Base-by-base conservation (phyloP, 64 coral and sea anemone genomes). In the Acropora yongei region DNA sequence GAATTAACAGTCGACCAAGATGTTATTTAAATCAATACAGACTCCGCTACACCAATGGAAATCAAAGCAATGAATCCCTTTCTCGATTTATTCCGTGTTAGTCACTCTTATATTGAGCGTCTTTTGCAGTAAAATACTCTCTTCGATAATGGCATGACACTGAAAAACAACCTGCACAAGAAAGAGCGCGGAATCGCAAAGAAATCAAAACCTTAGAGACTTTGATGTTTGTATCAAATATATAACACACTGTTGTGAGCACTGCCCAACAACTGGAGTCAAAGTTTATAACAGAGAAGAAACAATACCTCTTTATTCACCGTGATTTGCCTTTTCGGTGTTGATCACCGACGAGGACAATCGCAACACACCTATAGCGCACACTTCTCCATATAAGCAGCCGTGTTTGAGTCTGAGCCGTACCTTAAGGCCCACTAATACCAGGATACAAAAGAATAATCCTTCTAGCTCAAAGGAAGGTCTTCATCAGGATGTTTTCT, bases 391-490 rank as follows among this genome's bases (percentile, higher is more conserved):
- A 48, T 43, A 71, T 85, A 85, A 85, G 65, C 44, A 71, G 61
- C 65, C 63, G 82, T 72, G 44, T 71, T 71, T 10, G 18, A 48
- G 66, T 9, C 57, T 46, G 1, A 50, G 82, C 82, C 48, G n/a
- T 72, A 49, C 45, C 82, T 83, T 85, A 71, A 85, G 63, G 82
- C 63, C 45, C 63, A 30, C 72, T 71, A 49, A 71, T 85, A 85
- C 69, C 72, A 85, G 82, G 82, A 85, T 85, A 85, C 61, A 71
- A 11, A 47, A 16, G 82, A 85, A 85, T 85, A 85, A 85, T 85
- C 82, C 82, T 71, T 72, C 82, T 12, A 85, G 44, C 63, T 85
- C 44, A 85, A 85, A 85, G 82, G 44, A 71, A 44, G 82, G 72
- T 85, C 82, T 46, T 57, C 63, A 85, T 68, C 30, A 30, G 30